Base-by-base conservation (phyloP, 2,888 invertebrate genomes). In the Lepidochitona cinerea region DNA sequence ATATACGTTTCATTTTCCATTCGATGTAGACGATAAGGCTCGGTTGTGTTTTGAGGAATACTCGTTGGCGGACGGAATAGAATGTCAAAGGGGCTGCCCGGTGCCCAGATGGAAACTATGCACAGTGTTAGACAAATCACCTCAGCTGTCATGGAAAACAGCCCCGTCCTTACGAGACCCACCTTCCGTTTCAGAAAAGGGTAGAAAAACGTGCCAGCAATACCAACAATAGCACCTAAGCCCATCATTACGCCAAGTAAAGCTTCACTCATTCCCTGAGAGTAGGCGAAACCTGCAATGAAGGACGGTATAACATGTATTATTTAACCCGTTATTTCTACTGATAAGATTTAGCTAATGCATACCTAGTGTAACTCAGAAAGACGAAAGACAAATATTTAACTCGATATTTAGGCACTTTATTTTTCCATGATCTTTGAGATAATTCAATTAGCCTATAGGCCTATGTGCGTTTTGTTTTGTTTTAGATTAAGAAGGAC, bases 161-260 rank as follows among this genome's bases (percentile, higher is more conserved):
- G 78, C 0, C 90, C 91, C 7, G 90, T 88, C 37, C 87, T 78
- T 67, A 83, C 81, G 33, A 90, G 74, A 3, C 91, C 91, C 2
- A 91, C 72, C 9, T 80, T 68, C 66, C 80, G 84, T 23, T 91
- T 85, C 32, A 92, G 78, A 7, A 76, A 64, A 0, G 92, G 92
- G 84, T 91, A 93, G 18, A 89, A 83, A 32, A 92, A 65, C 7
- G 92, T 92, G 23, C 92, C 92, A 4, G 90, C 70, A 36, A 92
- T 90, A 2, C 92, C 92, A 26, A 89, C 83, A 6, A 91, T 37
- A 0, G 92, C 92, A 18, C 91, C 91, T 4, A 89, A 80, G 0
- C 90, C 92, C 79, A 90, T 90, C 18, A 91, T 72, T 29, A 91
- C 76, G 23, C 92, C 92, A 23, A 92, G 84, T 3, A 90, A 72